Conservation (phyloP, 2,113 vertebrate species). For the Lutjanus erythropterus region DNA sequence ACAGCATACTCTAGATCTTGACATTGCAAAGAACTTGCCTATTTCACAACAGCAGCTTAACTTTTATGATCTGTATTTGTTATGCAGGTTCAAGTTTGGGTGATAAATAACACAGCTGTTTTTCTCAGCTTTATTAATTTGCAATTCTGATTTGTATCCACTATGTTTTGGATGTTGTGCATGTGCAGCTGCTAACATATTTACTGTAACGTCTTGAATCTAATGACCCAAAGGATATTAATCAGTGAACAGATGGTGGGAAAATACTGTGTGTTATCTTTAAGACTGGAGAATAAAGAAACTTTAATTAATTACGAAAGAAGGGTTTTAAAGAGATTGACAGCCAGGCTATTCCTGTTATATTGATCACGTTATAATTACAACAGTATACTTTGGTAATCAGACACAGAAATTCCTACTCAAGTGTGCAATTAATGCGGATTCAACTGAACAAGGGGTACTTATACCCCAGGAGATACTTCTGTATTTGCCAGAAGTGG, state of each 20-base stretch:
- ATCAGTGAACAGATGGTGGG: slow-evolving; percentile 5
- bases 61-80: neutral
- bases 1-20: neutral
- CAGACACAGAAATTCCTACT: neutral
- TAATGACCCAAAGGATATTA: neutral
- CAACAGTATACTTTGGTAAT: neutral
- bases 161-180: neutral
- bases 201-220: neutral
- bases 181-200: neutral
- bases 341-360: neutral
- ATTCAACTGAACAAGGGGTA: neutral
- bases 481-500: neutral
- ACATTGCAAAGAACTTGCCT: neutral
- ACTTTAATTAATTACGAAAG: neutral
- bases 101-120: neutral
- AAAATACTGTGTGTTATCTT: neutral
- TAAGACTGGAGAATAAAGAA: neutral
- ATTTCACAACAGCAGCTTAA: slow-evolving; percentile 10
- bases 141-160: neutral
- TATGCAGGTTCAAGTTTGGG: slow-evolving; percentile 17
- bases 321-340: neutral
- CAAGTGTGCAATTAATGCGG: neutral
- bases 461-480: neutral
- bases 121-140: neutral
- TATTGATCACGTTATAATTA: neutral